Percentiles rank a stretch among this genome's conserved stretches.
Conservation (phyloP, 2,888 invertebrate genomes). For the Embidobia sp. region DNA sequence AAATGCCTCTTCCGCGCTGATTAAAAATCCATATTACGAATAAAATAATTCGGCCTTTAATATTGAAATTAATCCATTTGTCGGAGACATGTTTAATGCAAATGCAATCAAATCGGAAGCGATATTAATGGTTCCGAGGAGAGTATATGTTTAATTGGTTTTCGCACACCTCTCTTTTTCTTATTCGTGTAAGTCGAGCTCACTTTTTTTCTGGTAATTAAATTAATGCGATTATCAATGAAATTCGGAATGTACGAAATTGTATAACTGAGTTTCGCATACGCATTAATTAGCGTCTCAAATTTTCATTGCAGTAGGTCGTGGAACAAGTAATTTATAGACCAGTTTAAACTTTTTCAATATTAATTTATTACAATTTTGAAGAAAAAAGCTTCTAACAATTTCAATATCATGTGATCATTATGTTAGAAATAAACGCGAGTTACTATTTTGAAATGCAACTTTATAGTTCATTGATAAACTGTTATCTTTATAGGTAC, state of each 20-base stretch:
- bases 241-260: background rate
- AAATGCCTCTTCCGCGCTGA: background rate
- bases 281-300: slow-evolving; percentile 2
- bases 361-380: background rate
- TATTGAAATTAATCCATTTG: slow-evolving; percentile 25
- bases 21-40: slow-evolving; percentile 15
- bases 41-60: slow-evolving; percentile 7
- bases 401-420: background rate
- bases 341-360: too few relatives aligned
- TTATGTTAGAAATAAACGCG: background rate
- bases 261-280: slow-evolving; percentile 17
- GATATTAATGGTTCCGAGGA: slow-evolving; percentile 5
- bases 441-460: too few relatives aligned
- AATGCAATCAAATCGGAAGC: slow-evolving; percentile 1
- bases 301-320: background rate
- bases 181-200: background rate
- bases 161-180: background rate
- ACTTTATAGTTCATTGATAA: too few relatives aligned
- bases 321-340: too few relatives aligned
- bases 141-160: slow-evolving; percentile 16
- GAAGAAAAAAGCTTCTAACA: background rate
- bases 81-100: slow-evolving; percentile 10
- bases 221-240: slow-evolving; percentile 23
- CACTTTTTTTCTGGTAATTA: slow-evolving; percentile 3
- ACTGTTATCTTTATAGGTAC: too few relatives aligned